These are phyloP conservation scores for Autographa pulchrina DNA, from an alignment of 2,888 invertebrate genomes.

Conservation along the genomic window DNA sequence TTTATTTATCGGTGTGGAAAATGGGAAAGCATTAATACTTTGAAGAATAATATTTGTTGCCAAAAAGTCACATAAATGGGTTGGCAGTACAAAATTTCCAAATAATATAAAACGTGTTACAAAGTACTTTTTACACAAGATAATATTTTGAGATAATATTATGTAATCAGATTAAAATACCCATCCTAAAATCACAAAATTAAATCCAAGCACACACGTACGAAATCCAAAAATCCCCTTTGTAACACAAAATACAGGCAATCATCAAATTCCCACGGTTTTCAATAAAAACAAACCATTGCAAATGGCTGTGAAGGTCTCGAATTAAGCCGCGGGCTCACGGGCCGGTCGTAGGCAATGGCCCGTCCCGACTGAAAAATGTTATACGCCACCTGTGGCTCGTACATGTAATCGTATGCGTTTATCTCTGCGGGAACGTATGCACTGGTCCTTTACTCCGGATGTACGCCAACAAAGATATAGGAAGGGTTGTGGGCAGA, in stretches of 20 bases:
- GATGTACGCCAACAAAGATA: constrained; percentile 65
- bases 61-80: neutral
- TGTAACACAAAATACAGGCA: constrained; percentile 61
- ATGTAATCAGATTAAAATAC: constrained; percentile 35
- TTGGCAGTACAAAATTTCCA: neutral
- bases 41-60: neutral
- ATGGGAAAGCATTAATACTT: constrained; percentile 18
- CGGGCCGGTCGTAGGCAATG: constrained; percentile 66
- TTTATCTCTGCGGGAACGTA: constrained; percentile 83
- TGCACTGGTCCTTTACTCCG: constrained; percentile 73
- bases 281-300: constrained; percentile 83
- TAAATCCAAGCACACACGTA: constrained; percentile 35
- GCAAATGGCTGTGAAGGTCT: constrained; percentile 78
- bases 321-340: constrained; percentile 80
- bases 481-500: constrained; percentile 47
- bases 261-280: constrained; percentile 74
- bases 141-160: neutral
- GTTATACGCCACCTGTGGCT: constrained; percentile 89
- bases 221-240: constrained; percentile 54
- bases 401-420: constrained; percentile 87
- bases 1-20: constrained; percentile 49
- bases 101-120: neutral
- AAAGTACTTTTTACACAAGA: neutral
- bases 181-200: constrained; percentile 43
- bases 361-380: constrained; percentile 85